phyloP scores from a whole-genome alignment of 2,113 vertebrate genomes.

The Cebus imitator region DNA sequence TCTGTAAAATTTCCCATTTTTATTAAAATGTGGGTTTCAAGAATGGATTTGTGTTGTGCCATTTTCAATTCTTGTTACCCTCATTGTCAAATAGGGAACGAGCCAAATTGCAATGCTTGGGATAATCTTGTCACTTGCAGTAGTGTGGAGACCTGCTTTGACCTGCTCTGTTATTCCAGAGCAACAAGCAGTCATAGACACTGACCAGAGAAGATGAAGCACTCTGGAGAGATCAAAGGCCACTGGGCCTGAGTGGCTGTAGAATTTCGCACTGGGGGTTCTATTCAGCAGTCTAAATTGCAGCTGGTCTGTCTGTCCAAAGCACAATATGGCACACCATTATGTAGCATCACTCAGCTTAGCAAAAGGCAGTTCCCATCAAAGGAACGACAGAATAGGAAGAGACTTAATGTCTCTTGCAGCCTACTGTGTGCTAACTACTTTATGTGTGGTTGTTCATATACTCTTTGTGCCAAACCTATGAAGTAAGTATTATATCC shows the following conservation, averaged over 20 bases:
- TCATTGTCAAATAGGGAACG: conserved; percentile 58
- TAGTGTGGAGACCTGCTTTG: not conserved
- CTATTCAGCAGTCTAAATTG: conserved; percentile 42
- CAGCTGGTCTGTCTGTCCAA: not conserved
- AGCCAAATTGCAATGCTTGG: conserved; percentile 47
- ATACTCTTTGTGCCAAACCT: not conserved
- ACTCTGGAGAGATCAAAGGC: conserved; percentile 21
- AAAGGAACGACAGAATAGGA: not conserved
- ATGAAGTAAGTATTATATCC: not conserved
- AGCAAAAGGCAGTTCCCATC: conserved; percentile 24
- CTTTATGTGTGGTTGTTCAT: not conserved
- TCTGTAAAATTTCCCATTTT: conserved; percentile 54
- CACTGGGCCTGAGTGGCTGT: not conserved
- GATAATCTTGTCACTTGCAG: conserved; percentile 4
- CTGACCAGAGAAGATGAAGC: conserved; percentile 45
- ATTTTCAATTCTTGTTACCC: conserved; percentile 68
- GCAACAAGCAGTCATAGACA: not conserved
- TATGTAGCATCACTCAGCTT: not conserved
- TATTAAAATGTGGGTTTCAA: conserved; percentile 52
- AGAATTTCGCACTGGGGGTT: conserved; percentile 3
- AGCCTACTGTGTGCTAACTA: not conserved
- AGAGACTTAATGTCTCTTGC: not conserved
- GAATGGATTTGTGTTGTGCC: conserved; percentile 43
- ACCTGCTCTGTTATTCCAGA: conserved; percentile 46
- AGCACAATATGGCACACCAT: not conserved